phyloP scores from a whole-genome alignment of 1,140 invertebrate genomes.

The Tetranychus cinnabarinus region DNA sequence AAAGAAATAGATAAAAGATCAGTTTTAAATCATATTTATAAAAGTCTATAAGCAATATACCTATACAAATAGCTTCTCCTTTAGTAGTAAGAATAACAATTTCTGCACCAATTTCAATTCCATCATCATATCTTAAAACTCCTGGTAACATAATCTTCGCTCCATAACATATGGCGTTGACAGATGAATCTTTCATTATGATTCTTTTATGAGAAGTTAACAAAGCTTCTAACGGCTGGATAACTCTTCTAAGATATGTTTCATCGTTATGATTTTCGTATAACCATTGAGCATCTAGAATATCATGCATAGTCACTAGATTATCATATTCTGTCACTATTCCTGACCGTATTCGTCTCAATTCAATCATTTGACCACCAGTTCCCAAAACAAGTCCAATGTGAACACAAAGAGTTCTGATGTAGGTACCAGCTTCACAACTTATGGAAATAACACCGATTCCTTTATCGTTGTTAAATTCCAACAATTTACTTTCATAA shows the following conservation, averaged over 20 bases:
- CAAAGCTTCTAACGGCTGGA: conserved; percentile 79
- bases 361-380: conserved; percentile 93
- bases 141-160: conserved; percentile 87
- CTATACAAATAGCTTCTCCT: conserved; percentile 83
- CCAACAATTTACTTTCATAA: conserved; percentile 77
- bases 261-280: conserved; percentile 97
- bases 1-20: not conserved
- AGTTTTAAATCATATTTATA: not conserved
- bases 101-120: conserved; percentile 89
- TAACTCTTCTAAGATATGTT: conserved; percentile 66
- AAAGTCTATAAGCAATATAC: conserved; percentile 18
- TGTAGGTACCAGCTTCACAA: conserved; percentile 95
- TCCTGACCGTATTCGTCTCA: conserved; percentile 74
- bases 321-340: conserved; percentile 38
- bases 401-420: conserved; percentile 95
- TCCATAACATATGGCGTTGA: conserved; percentile 96
- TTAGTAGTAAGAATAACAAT: conserved; percentile 97
- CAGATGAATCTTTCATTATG: conserved; percentile 92
- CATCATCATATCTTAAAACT: conserved; percentile 84
- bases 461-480: conserved; percentile 68
- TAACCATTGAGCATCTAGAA: conserved; percentile 89
- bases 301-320: conserved; percentile 91
- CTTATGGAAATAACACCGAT: conserved; percentile 91
- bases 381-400: conserved; percentile 79
- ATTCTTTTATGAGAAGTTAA: conserved; percentile 79